These are phyloP conservation scores for Casuarius casuarius DNA, from an alignment of 2,113 vertebrate genomes.

Conservation along the genomic window DNA sequence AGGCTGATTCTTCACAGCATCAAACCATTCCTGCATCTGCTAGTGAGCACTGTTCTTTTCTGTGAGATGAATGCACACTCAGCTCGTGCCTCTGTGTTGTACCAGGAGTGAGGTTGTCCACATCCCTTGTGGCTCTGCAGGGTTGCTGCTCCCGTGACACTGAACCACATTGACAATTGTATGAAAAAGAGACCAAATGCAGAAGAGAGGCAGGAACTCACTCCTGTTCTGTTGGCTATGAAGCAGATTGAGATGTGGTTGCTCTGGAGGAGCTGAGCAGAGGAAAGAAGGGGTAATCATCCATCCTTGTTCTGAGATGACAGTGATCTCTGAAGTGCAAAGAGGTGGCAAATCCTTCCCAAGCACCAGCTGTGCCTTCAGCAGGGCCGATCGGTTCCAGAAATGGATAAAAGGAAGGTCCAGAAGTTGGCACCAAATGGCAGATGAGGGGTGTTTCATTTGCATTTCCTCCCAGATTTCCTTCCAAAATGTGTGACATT, in stretches of 20 bases:
- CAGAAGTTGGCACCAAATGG: constrained; percentile 38
- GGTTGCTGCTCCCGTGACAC: background rate
- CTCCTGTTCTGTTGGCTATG: background rate
- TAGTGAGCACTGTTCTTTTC: background rate
- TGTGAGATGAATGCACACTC: background rate
- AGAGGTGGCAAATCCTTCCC: constrained; percentile 16
- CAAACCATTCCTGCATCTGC: background rate
- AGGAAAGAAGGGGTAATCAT: background rate
- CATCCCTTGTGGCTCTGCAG: background rate
- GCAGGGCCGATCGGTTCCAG: constrained; percentile 12
- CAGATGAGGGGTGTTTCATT: constrained; percentile 11
- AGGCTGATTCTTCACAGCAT: background rate
- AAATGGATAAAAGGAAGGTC: background rate
- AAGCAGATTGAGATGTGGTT: background rate
- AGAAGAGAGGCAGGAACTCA: background rate
- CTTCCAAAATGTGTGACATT: background rate
- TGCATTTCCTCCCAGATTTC: constrained; percentile 1
- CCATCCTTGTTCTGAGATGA: background rate
- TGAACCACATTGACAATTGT: background rate
- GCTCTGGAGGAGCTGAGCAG: background rate
- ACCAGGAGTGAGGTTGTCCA: background rate
- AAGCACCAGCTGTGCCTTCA: constrained; percentile 29
- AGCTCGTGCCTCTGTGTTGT: background rate
- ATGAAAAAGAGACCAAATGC: background rate
- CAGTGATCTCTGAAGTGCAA: constrained; percentile 9